Conservation (phyloP, 2,113 vertebrate species). For the Pangasianodon gigas region DNA sequence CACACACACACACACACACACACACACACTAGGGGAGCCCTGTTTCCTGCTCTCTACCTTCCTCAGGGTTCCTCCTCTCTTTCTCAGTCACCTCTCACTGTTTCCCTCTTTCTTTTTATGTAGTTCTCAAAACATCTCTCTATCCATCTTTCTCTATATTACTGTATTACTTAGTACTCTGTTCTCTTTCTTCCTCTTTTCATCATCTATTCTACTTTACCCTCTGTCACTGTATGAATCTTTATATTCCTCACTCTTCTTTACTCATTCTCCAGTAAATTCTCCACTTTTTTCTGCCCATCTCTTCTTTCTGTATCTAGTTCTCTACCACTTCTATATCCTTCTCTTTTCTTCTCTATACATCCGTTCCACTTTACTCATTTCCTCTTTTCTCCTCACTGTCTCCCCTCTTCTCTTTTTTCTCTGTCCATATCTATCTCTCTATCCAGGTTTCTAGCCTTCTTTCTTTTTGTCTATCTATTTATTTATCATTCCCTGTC, state of each 20-base stretch:
- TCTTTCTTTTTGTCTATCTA: neutral
- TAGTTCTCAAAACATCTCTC: neutral
- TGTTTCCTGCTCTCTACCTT: neutral
- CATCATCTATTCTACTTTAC: neutral
- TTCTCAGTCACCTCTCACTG: neutral
- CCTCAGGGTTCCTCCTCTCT: neutral
- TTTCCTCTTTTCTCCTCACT: neutral
- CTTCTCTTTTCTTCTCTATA: neutral
- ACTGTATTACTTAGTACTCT: neutral
- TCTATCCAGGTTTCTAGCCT: no score
- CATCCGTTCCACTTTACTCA: neutral
- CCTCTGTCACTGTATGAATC: neutral
- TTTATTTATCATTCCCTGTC: neutral
- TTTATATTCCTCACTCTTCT: neutral
- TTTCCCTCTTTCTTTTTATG: neutral
- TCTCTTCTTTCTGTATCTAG: neutral
- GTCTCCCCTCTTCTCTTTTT: neutral
- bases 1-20: no score
- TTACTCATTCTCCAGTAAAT: neutral
- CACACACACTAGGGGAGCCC: no score
- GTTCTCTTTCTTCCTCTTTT: neutral
- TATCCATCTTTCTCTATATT: neutral
- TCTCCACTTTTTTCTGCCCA: neutral
- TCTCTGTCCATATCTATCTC: neutral
- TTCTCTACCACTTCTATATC: neutral